Base-by-base conservation (phyloP, 1,140 invertebrate species). In the Lucilia cuprina region DNA sequence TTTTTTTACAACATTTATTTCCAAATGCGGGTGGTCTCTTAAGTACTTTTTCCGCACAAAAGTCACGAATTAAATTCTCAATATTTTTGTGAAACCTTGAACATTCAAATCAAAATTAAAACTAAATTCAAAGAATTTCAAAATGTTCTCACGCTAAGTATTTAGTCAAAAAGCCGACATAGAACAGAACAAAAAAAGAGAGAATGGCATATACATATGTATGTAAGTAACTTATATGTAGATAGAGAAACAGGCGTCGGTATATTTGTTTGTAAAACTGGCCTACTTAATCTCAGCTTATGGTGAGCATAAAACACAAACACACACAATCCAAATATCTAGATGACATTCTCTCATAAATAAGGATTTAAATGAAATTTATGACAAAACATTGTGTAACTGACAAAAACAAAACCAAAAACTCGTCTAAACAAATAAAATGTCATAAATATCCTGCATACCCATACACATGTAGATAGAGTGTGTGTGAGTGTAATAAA, bases 391-490 rank as follows among this genome's bases (percentile, higher is more conserved):
- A 82, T 82, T 82, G 50, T 82, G 21, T 34, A 55, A 70, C 21
- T 70, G 65, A 19, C 60, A 50, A 82, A 80, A 85, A 85, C 84
- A 88, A 87, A 86, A 83, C 65, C 25, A 34, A 82, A 30, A 30
- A 30, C 25, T 30, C 25, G 25, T 30, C 25, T 30, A 30, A 30
- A 30, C 25, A 30, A 3, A 25, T 17, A 12, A 82, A 82, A 34
- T 30, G 17, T 55, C 21, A 21, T 65, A 30, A 25, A 50, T 7
- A 80, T 80, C 41, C 77, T 80, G n/a, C 47, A 9, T 78, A 77
- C 9, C 14, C 41, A 80, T 21, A 78, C 74, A 75, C 74, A 75
- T 25, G 35, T 1, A 30, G 25, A 30, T 1, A 30, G 41, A 10
- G 41, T 41, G 10, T 41, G 41, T 41, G 7, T 41, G 10, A n/a